phyloP scores from a whole-genome alignment of 2,888 invertebrate species.

The Gymnocheta viridis region DNA sequence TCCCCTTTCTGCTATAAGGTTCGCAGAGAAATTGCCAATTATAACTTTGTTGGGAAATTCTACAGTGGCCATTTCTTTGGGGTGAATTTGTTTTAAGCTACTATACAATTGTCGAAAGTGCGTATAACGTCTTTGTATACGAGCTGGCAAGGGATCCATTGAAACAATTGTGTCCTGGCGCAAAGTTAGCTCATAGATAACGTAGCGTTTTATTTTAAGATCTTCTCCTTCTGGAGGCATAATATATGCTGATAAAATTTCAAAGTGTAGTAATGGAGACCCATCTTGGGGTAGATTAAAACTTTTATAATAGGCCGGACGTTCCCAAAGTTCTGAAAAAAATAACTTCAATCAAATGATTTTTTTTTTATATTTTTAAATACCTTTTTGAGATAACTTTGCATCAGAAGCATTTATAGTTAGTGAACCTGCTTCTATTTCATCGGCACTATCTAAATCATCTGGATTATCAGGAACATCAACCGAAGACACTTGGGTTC shows the following conservation, averaged over 20 bases:
- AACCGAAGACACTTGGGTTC: conserved; percentile 75
- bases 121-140: conserved; percentile 88
- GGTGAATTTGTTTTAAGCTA: conserved; percentile 84
- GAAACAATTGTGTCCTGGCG: conserved; percentile 83
- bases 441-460: conserved; percentile 79
- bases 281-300: conserved; percentile 76
- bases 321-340: conserved; percentile 79
- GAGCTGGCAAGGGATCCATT: conserved; percentile 85
- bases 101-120: conserved; percentile 87
- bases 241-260: conserved; percentile 87
- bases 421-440: conserved; percentile 78
- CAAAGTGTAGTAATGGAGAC: conserved; percentile 82
- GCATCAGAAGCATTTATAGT: conserved; percentile 75
- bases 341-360: not conserved
- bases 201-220: conserved; percentile 84
- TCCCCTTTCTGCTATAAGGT: conserved; percentile 86
- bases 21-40: conserved; percentile 88
- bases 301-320: conserved; percentile 72
- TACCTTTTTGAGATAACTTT: conserved; percentile 75
- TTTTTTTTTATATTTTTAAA: not conserved
- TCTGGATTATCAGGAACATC: conserved; percentile 75
- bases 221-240: conserved; percentile 85
- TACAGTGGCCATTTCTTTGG: conserved; percentile 83
- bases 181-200: conserved; percentile 87
- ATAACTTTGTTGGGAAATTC: conserved; percentile 88